Percentiles rank a stretch among this genome's conserved stretches.
Evolutionary conservation across 2,113 vertebrate genomes (phyloP).

Genomic region (Ochotona princeps): DNA sequence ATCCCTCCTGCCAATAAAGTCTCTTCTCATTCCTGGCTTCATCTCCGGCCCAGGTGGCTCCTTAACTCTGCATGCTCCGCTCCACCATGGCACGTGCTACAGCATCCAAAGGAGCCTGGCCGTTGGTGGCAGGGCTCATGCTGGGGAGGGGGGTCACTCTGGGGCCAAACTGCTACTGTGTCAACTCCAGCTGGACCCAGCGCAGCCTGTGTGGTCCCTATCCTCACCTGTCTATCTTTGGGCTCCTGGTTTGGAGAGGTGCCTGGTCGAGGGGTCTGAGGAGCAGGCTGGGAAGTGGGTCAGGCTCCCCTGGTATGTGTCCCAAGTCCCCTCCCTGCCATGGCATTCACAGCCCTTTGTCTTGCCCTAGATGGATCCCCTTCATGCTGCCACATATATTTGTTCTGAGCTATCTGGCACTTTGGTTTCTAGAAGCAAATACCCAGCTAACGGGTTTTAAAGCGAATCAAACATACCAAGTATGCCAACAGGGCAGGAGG

Average conservation of each 20-base stretch:
- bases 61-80: not conserved
- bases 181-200: not conserved
- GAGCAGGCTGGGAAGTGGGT: not conserved
- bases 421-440: not conserved
- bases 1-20: not conserved
- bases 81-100: not conserved
- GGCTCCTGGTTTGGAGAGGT: too few species aligned
- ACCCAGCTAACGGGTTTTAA: not conserved
- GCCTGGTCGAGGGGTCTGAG: not conserved
- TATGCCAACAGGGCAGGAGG: not conserved
- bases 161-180: not conserved
- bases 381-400: not conserved
- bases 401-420: not conserved
- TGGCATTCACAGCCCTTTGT: not conserved
- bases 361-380: not conserved
- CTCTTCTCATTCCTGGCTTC: too few species aligned
- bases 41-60: not conserved
- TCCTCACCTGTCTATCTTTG: too few species aligned
- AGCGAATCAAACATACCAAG: conserved; percentile 28
- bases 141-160: not conserved
- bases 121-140: not conserved
- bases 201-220: not conserved
- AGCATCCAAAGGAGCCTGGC: not conserved
- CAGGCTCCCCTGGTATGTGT: too few species aligned
- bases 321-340: too few species aligned